Evolutionary conservation across 2,888 invertebrate species (phyloP), one percentile per base, ranked within the genome.

Genomic region (Xanthia togata): DNA sequence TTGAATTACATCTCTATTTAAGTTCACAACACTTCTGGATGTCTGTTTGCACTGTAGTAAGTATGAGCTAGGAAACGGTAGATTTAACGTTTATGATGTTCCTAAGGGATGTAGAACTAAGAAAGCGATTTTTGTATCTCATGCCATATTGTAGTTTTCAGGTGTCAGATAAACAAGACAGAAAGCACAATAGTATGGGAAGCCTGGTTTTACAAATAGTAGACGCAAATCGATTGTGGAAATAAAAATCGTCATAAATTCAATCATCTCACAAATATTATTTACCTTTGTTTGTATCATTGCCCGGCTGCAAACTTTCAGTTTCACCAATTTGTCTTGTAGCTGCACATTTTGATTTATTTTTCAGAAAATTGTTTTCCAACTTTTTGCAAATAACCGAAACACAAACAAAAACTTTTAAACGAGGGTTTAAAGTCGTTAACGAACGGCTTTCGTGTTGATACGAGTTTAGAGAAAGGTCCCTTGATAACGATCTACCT

Each of bases 401-500:
- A 47, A 50, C 1, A 50, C 38, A 70, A 63, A 77, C 38, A n/a
- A 14, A 6, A 62, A 63, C 50, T 55, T 76, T 41, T 4, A 60
- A 72, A 72, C 59, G 35, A 79, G n/a, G 23, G n/a, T 41, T 71
- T 44, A 50, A 63, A 78, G 35, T 79, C 17, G 26, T 63, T 50
- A 50, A 50, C 47, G 14, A 38, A 77, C 70, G n/a, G 55, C 55
- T 77, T 55, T 44, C 35, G 57, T 57, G 55, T 41, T 17, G 50
- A 12, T 6, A 41, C 31, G 26, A n/a, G n/a, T n/a, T 73, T 26
- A 31, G 64, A 44, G 31, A 8, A n/a, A 17, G 53, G 75, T 64
- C 77, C 53, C 44, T 2, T 47, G 77, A 81, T 76, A 81, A 53
- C 63, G 59, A 81, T 81, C 80, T 47, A 6, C 38, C 80, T 47